Base-by-base conservation (phyloP, 2,888 invertebrate genomes). In the Pyrgus malvae region DNA sequence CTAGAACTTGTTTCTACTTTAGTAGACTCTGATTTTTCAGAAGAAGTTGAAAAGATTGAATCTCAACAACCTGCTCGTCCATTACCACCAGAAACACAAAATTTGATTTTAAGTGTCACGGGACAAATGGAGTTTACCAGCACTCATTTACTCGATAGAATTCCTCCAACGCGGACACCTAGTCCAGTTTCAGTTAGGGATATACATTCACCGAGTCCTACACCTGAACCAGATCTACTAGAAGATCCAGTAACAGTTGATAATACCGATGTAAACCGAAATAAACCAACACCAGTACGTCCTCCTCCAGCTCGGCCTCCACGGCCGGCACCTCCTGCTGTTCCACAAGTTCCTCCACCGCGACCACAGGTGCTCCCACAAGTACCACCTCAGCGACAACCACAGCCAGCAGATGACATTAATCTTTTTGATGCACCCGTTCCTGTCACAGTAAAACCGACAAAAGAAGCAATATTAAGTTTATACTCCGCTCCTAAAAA, bases 61-160 rank as follows among this genome's bases (percentile, higher is more conserved):
- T 62, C 66, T 11, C 86, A 83, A 1, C 91, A 92, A 31, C 86
- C 91, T 0, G 75, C 91, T 2, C 92, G 93, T 11, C 93, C 94
- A 3, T 92, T 95, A 16, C 93, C 95, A 0, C 92, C 94, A 60
- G 95, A 96, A 78, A 97, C 97, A 0, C 96, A 97, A 84, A 96
- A 96, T 72, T 87, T 97, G 16, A 94, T 97, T 42, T 91, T 95
- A 63, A 95, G 95, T 25, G 97, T 97, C 1, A 96, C 97, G 29
- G 97, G 96, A 1, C 96, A 96, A 53, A 93, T 97, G 93, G 96
- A 97, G 71, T 95, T 96, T 45, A 95, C 96, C 0, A 97, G 97
- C 66, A 94, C 95, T 2, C 95, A 96, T 72, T 84, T 97, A 48
- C 80, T 97, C 53, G 96, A 96, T 65, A 93, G 96, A 57, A 93